phyloP scores from a whole-genome alignment of 2,797 vertebrate genomes.

The Acanthopagrus latus region DNA sequence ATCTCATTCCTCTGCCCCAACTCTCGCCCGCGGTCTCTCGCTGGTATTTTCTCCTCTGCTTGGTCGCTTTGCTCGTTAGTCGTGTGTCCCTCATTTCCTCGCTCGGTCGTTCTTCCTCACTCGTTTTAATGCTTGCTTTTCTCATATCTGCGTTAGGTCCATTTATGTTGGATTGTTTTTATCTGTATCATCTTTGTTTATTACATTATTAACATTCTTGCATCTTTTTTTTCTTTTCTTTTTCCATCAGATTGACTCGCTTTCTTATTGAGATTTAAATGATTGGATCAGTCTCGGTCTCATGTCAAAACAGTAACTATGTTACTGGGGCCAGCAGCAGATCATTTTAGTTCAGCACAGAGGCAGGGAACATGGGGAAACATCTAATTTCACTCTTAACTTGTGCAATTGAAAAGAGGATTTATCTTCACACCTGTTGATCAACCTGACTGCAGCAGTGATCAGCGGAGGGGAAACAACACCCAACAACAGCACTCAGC shows the following conservation, averaged over 20 bases:
- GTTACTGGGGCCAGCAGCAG: neutral
- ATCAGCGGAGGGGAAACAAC: too few species aligned
- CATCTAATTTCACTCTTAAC: too few species aligned
- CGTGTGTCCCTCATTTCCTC: conserved; percentile 15
- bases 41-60: conserved; percentile 23
- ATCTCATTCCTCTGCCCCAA: conserved; percentile 24
- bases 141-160: neutral
- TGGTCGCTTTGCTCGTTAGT: neutral
- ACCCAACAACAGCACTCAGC: too few species aligned
- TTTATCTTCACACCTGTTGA: too few species aligned
- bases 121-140: neutral
- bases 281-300: too few species aligned
- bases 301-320: neutral
- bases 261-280: neutral
- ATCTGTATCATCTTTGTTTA: neutral
- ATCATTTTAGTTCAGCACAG: neutral
- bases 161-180: neutral
- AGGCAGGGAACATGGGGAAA: too few species aligned
- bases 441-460: too few species aligned
- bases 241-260: too few species aligned
- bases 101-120: neutral
- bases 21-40: conserved; percentile 18
- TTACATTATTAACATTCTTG: neutral
- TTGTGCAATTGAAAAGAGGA: too few species aligned
- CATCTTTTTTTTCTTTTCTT: neutral